phyloP scores from a whole-genome alignment of 2,113 vertebrate genomes.

The Onychorhynchus coronatus region DNA sequence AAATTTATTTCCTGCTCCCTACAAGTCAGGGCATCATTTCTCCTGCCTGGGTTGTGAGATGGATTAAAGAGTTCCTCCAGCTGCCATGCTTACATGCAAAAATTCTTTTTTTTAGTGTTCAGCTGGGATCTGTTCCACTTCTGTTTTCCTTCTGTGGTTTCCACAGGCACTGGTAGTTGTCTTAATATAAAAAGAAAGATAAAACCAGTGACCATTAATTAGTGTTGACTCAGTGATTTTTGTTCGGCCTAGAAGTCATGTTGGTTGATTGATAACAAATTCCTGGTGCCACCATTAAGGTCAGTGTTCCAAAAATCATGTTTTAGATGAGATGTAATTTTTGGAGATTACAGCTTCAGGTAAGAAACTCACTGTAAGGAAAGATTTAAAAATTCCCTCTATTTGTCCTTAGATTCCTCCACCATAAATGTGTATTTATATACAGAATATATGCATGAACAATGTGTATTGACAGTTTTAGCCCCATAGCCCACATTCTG shows the following conservation, averaged over 20 bases:
- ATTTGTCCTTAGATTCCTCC: background rate
- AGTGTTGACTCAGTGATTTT: background rate
- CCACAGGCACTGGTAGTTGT: background rate
- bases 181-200: background rate
- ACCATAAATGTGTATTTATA: background rate
- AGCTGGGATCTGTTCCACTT: background rate
- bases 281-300: background rate
- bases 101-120: background rate
- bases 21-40: background rate
- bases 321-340: background rate
- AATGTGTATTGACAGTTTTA: background rate
- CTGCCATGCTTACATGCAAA: background rate
- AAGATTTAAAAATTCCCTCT: background rate
- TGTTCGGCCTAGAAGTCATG: background rate
- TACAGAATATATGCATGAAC: background rate
- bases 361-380: background rate
- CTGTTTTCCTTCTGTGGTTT: background rate
- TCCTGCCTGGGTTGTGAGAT: background rate
- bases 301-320: background rate
- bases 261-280: background rate
- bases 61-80: background rate
- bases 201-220: background rate
- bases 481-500: background rate
- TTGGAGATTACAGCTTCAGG: background rate
- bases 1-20: background rate